Base-by-base conservation (phyloP, 2,797 vertebrate species). In the Aeoliscus strigatus region DNA sequence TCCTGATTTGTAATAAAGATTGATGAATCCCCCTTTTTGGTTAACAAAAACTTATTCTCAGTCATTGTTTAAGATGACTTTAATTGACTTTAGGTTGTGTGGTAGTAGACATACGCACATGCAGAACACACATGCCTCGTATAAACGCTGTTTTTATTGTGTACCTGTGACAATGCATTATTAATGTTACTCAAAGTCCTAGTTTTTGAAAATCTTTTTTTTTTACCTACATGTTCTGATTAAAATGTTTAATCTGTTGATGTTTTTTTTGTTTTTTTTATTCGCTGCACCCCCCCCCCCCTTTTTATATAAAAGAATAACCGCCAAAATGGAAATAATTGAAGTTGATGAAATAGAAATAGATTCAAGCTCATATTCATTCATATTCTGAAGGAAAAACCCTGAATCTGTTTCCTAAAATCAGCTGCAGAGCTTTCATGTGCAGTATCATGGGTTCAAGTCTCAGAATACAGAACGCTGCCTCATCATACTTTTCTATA, bases 161-260 rank as follows among this genome's bases (percentile, higher is more conserved):
- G 60, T 85, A 82, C 63, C 70, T 81, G 81, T 85, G 79, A 83
- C 78, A 64, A 84, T 81, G 77, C 80, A 78, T 83, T 81, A 84
- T 83, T 85, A 85, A 84, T 87, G 77, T 80, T 83, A 82, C 82
- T 82, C 79, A 81, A 79, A 82, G 73, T 78, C 70, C 79, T 84
- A 84, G 81, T 83, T 82, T 85, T 84, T 66, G 73, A 79, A 78
- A 73, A 72, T 70, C 53, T 55, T 51, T 67, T 46, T 69, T 66
- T 78, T 82, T 83, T 79, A 79, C 72, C 64, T 82, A 70, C 77
- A 66, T 84, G 78, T 85, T 81, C 73, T 76, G 79, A 84, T 87
- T 85, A 84, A 87, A 87, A 81, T 79, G 80, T 83, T 83, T 84
- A 82, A 84, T 83, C 81, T 81, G 60, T 83, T 75, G 14, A 73